Conservation (phyloP, 1,140 invertebrate genomes). For the Ylistrum balloti region DNA sequence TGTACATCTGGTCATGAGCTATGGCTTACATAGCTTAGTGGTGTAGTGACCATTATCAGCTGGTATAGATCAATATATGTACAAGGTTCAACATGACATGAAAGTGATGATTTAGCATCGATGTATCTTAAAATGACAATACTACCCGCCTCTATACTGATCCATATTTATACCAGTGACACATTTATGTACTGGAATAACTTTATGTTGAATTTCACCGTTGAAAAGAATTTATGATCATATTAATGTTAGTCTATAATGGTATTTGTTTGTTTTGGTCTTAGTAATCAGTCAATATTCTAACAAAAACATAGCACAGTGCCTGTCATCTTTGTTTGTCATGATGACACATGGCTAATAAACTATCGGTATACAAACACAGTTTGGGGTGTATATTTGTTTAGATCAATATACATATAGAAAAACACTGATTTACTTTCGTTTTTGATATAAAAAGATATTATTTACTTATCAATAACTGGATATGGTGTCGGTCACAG, state of each 20-base stretch:
- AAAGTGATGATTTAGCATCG: too few relatives aligned
- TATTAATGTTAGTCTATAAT: background rate
- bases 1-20: too few relatives aligned
- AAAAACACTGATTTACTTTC: background rate
- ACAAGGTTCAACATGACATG: too few relatives aligned
- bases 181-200: background rate
- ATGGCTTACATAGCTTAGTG: too few relatives aligned
- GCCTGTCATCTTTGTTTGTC: background rate
- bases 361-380: background rate
- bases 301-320: slow-evolving; percentile 7
- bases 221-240: background rate
- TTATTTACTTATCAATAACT: background rate
- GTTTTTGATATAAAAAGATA: background rate
- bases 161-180: background rate
- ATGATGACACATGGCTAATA: background rate
- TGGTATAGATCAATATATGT: too few relatives aligned
- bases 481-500: background rate
- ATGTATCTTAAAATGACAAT: too few relatives aligned
- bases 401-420: background rate
- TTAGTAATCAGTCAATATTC: background rate
- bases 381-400: background rate
- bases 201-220: background rate
- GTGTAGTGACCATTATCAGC: too few relatives aligned
- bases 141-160: too few relatives aligned
- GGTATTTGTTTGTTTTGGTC: background rate